These are phyloP conservation scores for Agrenia bidenticulata DNA, from an alignment of 2,888 invertebrate species.

Conservation along the genomic window DNA sequence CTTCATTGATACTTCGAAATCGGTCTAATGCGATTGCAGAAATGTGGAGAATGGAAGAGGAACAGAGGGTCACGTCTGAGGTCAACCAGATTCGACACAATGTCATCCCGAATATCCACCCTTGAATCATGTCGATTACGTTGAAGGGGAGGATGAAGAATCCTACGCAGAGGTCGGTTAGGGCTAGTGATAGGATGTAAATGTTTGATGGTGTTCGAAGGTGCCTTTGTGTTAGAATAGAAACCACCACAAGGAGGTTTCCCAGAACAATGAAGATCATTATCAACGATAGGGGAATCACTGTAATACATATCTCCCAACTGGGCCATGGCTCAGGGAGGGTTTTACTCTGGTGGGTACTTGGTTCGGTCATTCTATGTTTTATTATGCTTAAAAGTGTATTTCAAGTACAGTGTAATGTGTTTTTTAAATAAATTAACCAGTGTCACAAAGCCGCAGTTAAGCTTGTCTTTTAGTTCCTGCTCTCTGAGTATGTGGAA, in stretches of 20 bases:
- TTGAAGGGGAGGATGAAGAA: conserved; percentile 48
- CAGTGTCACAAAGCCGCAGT: too few relatives aligned
- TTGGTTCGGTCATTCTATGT: too few relatives aligned
- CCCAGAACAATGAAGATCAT: conserved; percentile 38
- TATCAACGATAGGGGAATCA: background rate
- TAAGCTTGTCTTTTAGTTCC: too few relatives aligned
- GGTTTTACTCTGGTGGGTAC: too few relatives aligned
- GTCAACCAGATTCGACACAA: conserved; percentile 45
- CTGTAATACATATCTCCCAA: background rate
- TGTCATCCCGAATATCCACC: conserved; percentile 34
- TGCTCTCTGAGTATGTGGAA: too few relatives aligned
- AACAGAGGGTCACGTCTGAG: conserved; percentile 46
- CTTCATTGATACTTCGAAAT: conserved; percentile 49
- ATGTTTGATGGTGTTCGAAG: conserved; percentile 48
- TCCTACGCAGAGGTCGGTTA: conserved; percentile 45
- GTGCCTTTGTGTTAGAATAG: conserved; percentile 35
- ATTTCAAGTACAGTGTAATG: too few relatives aligned
- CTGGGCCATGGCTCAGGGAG: too few relatives aligned
- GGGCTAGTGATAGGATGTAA: conserved; percentile 44
- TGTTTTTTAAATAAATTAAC: too few relatives aligned
- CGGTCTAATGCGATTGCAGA: conserved; percentile 49
- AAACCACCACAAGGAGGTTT: conserved; percentile 46
- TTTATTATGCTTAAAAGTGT: too few relatives aligned
- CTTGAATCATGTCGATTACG: conserved; percentile 32
- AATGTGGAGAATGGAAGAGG: conserved; percentile 48